Base-by-base conservation (phyloP, 2,113 vertebrate genomes). In the Sardina pilchardus region DNA sequence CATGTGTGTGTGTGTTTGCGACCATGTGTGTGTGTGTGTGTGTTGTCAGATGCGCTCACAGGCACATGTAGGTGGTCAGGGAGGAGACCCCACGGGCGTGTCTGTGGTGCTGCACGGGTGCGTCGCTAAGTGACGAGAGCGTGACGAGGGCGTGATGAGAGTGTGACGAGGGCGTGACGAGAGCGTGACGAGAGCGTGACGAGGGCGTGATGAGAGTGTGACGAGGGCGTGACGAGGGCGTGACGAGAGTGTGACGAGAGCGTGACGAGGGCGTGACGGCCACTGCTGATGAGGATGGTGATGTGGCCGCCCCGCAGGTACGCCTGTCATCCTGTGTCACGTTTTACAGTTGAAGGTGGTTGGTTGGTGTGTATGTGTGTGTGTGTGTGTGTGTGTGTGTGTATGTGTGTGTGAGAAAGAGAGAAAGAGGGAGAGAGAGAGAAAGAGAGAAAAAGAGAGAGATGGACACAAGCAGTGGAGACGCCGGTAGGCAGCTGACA, bases 351-450 rank as follows among this genome's bases (percentile, higher is more conserved):
- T 59, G 19, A 6, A 21, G 53, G 19, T 19, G 63, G 30, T 12
- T 78, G 42, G 34, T 19, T 34, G 42, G 24, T 48, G 63, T 59
- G 63, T 17, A n/a, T 84, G 53, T 44, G 83, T n/a, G 53, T 67
- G 56, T 71, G 83, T 84, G 83, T 84, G 63, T 78, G 59, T 47
- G 44, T 78, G 67, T 78, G 59, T 71, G 47, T 84, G 56, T 75
- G 83, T 30, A 42, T 71, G 59, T 71, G 14, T 44, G 42, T 47
- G 53, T 26, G 59, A n/a, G 59, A n/a, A 8, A 56, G 50, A 56
- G 50, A 56, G 2, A 56, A 5, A 56, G 2, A 53, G 17, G 19
- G 16, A 17, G 50, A 53, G 16, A 53, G 50, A 21, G 50, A 21
- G 2, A 21, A 1, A 30, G n/a, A 67, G 59, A 67, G 9, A 30